These are phyloP conservation scores for Botia almorhae DNA, from an alignment of 2,797 vertebrate genomes.

Conservation along the genomic window DNA sequence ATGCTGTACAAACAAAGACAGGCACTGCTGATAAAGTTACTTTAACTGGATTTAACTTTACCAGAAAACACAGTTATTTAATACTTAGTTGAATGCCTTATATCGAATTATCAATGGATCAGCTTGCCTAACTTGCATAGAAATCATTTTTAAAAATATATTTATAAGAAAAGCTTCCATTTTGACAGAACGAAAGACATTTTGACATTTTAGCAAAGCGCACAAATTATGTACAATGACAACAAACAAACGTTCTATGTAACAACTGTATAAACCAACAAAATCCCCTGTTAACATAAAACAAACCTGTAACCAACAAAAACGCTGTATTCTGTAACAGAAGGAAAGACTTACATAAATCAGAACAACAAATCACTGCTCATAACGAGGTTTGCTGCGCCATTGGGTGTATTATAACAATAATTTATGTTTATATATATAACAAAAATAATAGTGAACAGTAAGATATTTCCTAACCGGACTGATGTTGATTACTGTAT, in stretches of 20 bases:
- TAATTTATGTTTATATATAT: not conserved
- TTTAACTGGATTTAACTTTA: no score
- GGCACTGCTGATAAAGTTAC: not conserved
- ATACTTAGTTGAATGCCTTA: not conserved
- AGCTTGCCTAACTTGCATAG: not conserved
- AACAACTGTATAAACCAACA: not conserved
- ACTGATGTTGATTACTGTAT: not conserved
- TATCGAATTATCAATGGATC: not conserved
- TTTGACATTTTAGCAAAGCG: not conserved
- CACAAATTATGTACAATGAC: not conserved
- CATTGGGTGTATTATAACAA: not conserved
- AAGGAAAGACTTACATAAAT: not conserved
- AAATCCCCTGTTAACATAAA: not conserved
- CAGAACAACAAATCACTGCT: slow-evolving; percentile 23
- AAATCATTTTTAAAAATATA: no score
- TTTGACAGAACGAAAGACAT: not conserved
- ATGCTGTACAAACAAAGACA: not conserved
- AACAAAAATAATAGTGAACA: not conserved
- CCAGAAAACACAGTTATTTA: not conserved
- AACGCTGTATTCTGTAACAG: not conserved
- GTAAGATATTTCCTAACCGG: not conserved
- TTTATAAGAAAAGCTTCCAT: not conserved
- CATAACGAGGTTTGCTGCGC: not conserved
- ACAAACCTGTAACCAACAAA: not conserved
- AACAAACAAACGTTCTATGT: not conserved